Evolutionary conservation across 2,113 vertebrate genomes (phyloP).

Genomic region (Amblyopsis rosae): DNA sequence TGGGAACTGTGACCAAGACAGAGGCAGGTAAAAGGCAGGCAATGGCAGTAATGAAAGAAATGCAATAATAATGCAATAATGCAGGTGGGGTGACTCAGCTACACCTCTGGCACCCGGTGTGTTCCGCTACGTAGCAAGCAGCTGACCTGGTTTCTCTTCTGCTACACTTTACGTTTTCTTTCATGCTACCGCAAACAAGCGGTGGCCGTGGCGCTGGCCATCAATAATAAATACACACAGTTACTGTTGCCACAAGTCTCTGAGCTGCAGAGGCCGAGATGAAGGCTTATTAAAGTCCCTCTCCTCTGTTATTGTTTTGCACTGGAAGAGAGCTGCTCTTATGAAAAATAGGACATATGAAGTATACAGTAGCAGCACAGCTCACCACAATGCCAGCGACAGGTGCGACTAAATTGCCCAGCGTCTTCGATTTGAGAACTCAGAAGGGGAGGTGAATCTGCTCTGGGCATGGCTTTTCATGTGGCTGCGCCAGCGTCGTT

Average conservation of each 20-base stretch:
- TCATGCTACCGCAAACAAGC: slow-evolving; percentile 56
- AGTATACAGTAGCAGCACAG: slow-evolving; percentile 14
- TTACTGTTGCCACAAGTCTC: slow-evolving; percentile 69
- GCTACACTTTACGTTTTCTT: slow-evolving; percentile 28
- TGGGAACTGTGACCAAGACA: slow-evolving; percentile 56
- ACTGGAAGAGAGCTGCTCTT: slow-evolving; percentile 63
- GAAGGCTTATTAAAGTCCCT: slow-evolving; percentile 71
- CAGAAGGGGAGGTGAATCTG: slow-evolving; percentile 5
- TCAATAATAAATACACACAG: slow-evolving; percentile 79
- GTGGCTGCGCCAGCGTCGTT: too few species aligned
- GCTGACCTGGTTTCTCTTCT: slow-evolving; percentile 75
- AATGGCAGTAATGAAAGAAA: slow-evolving; percentile 78
- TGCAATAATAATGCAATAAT: slow-evolving; percentile 75
- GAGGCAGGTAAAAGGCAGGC: slow-evolving; percentile 59
- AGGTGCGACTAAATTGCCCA: slow-evolving; percentile 45
- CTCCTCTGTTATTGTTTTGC: slow-evolving; percentile 69
- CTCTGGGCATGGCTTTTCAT: too few species aligned
- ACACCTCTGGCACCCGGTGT: slow-evolving; percentile 65
- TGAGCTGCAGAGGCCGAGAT: slow-evolving; percentile 54
- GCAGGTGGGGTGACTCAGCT: slow-evolving; percentile 68
- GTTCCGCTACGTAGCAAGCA: slow-evolving; percentile 21
- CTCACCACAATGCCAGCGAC: slow-evolving; percentile 43
- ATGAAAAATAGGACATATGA: slow-evolving; percentile 68
- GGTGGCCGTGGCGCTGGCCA: slow-evolving; percentile 68
- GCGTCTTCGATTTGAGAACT: slow-evolving; percentile 53